Conservation (phyloP, 2,113 vertebrate species). For the Machaerirhynchus nigripectus region DNA sequence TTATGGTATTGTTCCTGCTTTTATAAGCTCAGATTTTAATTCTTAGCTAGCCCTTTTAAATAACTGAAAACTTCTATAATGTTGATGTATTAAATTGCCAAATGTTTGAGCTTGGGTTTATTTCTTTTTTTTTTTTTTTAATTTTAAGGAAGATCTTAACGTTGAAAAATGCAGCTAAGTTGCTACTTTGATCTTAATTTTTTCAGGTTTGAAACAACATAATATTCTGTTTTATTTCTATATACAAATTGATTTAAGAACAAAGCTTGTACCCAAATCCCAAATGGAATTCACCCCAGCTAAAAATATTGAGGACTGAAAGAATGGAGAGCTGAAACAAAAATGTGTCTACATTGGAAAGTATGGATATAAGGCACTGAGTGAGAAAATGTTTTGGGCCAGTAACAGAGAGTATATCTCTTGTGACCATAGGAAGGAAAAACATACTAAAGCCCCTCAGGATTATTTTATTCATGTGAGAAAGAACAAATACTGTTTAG, state of each 20-base stretch:
- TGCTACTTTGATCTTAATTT: background rate
- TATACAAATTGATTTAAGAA: background rate
- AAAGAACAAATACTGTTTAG: background rate
- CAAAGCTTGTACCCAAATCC: background rate
- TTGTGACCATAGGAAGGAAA: background rate
- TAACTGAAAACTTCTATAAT: background rate
- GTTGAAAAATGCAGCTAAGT: background rate
- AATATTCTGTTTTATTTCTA: background rate
- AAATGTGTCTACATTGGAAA: background rate
- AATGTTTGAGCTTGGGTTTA: background rate
- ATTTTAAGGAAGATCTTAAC: background rate
- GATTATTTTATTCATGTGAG: background rate
- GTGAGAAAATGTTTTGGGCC: background rate
- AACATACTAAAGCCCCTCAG: background rate
- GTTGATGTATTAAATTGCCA: background rate
- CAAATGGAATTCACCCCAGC: background rate
- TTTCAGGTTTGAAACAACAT: background rate
- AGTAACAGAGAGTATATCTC: background rate
- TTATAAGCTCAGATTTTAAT: background rate
- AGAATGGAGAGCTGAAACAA: background rate
- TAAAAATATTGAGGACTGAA: background rate
- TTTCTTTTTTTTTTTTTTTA: background rate
- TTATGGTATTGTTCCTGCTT: background rate
- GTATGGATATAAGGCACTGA: background rate
- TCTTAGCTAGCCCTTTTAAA: background rate